Percentiles rank a stretch among this genome's conserved stretches.
Evolutionary conservation across 1,140 invertebrate species (phyloP).

Genomic region (Procambarus virginalis): DNA sequence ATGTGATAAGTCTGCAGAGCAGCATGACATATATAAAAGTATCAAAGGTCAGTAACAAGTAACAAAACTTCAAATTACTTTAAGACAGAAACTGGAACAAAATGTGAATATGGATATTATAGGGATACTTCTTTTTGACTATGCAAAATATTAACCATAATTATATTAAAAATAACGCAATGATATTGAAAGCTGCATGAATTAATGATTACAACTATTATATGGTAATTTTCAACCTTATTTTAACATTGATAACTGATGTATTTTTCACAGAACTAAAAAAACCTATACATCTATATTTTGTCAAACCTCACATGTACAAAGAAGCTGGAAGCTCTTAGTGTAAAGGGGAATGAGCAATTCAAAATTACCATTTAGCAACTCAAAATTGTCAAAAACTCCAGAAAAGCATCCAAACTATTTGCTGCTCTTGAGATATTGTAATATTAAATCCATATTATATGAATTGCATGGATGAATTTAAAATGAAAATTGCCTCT

Average conservation of each 20-base stretch:
- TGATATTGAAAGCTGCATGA: background rate
- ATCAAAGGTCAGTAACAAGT: background rate
- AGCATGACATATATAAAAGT: background rate
- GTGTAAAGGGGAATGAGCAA: too few species aligned
- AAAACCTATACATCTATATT: too few species aligned
- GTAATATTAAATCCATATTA: background rate
- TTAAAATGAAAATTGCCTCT: background rate
- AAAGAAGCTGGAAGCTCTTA: too few species aligned
- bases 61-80: background rate
- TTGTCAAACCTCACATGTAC: too few species aligned
- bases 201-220: background rate
- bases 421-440: background rate
- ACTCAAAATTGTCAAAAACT: too few species aligned
- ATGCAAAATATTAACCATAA: background rate
- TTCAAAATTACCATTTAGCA: too few species aligned
- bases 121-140: background rate
- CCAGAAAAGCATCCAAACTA: background rate
- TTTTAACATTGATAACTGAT: too few species aligned
- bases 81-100: background rate
- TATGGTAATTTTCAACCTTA: background rate
- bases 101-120: background rate
- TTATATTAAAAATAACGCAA: background rate
- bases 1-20: background rate
- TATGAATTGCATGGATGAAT: background rate
- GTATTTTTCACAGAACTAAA: too few species aligned